Conservation (phyloP, 2,797 vertebrate species). For the Leuciscus waleckii region DNA sequence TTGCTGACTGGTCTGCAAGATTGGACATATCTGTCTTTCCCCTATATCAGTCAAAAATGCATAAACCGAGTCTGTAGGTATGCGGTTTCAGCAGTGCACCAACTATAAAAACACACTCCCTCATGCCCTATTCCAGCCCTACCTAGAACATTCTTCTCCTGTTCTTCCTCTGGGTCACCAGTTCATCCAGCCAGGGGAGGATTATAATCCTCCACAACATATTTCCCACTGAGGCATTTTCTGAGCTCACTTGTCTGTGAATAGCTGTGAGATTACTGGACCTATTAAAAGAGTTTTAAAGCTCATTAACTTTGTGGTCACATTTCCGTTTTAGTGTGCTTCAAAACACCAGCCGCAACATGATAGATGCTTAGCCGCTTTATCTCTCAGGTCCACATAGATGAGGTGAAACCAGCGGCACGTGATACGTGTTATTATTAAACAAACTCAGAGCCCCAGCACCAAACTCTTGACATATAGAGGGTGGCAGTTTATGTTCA, state of each 20-base stretch:
- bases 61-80: conserved; percentile 14
- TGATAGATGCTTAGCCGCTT: conserved; percentile 60
- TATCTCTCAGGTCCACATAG: conserved; percentile 53
- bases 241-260: conserved; percentile 63
- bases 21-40: not conserved
- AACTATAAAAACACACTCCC: conserved; percentile 47
- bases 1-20: conserved; percentile 27
- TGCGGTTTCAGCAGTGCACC: conserved; percentile 20
- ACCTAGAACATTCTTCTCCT: conserved; percentile 33
- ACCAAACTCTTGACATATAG: not conserved
- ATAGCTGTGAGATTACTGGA: conserved; percentile 61
- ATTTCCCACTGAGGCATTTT: conserved; percentile 53
- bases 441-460: conserved; percentile 39
- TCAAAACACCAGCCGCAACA: conserved; percentile 53
- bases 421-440: conserved; percentile 56
- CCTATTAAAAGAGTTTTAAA: conserved; percentile 64
- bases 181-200: conserved; percentile 43
- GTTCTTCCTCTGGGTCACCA: conserved; percentile 53
- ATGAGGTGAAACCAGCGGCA: conserved; percentile 45
- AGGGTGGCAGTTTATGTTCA: conserved; percentile 18
- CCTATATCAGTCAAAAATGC: conserved; percentile 15
- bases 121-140: conserved; percentile 17
- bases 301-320: conserved; percentile 63
- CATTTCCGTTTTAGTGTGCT: conserved; percentile 63
- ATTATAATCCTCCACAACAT: conserved; percentile 50